These are phyloP conservation scores for Akabosia matsudoensis DNA, from an alignment of 1,140 invertebrate species.

Conservation along the genomic window DNA sequence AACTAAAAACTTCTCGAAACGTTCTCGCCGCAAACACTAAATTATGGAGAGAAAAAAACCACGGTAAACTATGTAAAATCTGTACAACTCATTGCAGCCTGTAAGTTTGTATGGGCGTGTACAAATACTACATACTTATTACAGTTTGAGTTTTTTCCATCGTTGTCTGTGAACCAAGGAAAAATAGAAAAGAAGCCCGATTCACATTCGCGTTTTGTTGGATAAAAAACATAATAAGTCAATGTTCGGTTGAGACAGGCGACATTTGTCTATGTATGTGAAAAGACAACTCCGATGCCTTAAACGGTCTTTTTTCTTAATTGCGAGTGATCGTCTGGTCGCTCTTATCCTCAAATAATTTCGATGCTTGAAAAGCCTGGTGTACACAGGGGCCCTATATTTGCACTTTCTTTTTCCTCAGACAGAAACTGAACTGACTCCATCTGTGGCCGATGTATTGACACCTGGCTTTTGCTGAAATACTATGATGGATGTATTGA, in stretches of 20 bases:
- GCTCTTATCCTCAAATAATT: neutral
- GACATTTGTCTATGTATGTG: slow-evolving; percentile 38
- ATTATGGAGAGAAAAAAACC: no score
- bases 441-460: neutral
- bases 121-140: no score
- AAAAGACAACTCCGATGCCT: slow-evolving; percentile 29
- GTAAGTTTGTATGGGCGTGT: no score
- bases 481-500: no score
- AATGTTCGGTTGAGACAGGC: slow-evolving; percentile 33
- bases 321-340: slow-evolving; percentile 38
- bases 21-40: no score
- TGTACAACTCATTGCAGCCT: no score
- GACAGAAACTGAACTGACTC: neutral
- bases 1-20: no score
- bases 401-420: neutral
- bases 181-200: neutral
- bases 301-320: slow-evolving; percentile 39
- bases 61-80: no score
- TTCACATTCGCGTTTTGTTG: neutral
- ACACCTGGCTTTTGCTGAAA: neutral
- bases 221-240: slow-evolving; percentile 14
- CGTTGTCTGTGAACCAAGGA: no score
- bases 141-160: no score
- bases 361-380: no score
- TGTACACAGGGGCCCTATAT: no score